Evolutionary conservation across 2,888 invertebrate species (phyloP), one percentile per base, ranked within the genome.

Genomic region (Meghimatium bilineatum): DNA sequence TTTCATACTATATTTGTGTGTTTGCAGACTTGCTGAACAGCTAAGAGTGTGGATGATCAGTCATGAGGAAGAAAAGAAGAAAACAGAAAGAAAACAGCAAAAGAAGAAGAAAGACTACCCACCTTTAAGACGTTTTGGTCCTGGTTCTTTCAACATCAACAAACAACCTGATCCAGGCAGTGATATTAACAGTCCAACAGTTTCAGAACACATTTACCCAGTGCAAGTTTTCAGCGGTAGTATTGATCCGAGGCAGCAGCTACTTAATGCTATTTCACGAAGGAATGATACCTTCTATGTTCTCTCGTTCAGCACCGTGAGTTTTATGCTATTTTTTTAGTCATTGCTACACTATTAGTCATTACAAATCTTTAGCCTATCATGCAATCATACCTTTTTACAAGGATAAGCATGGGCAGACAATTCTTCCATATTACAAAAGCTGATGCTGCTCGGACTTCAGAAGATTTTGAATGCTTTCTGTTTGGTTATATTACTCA

Each of bases 251-350:
- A 91, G 92, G 82, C 90, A 91, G 78, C 89, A 91, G 77, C 92
- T 94, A 82, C 89, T 94, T 79, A 90, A 93, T 76, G 92, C 93
- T 32, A 91, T 97, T 63, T 96, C 97, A 72, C 95, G 97, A 69
- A 95, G 97, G 83, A 97, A 98, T 87, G 98, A 98, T 92, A 98
- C 98, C 0, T 98, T 97, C 93, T 98, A 98, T 93, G 96, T 98
- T 0, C 96, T 98, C 0, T 98, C 98, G 23, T 97, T 98, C 87
- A 91, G 90, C 96, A 89, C 90, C 80, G 93, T 93, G 85, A 88
- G 89, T 87, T 20, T 10, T 6, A 23, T 56, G 56, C 49, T 12
- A 20, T 3, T 56, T 56, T 20, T 56, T 56, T 56, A 20, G 2
- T 20, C 20, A 17, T 56, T 56, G 8, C 56, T 56, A 23, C 17